phyloP scores from a whole-genome alignment of 2,797 vertebrate species.

The Coreius guichenoti region DNA sequence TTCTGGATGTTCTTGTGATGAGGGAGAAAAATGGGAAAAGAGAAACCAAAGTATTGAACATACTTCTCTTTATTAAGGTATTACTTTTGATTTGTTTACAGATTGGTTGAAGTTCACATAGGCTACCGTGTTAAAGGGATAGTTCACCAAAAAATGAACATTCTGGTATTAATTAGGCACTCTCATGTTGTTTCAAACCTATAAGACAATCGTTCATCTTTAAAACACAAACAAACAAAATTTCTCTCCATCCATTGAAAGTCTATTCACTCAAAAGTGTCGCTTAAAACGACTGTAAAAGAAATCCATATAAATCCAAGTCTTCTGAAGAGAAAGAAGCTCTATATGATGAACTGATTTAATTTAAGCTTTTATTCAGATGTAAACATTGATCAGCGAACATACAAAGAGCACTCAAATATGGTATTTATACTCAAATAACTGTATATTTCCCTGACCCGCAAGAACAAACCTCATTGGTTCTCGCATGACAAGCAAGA shows the following conservation, averaged over 20 bases:
- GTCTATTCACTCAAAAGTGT: neutral
- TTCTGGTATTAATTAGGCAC: neutral
- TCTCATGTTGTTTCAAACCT: neutral
- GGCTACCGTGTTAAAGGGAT: neutral
- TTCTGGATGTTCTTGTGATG: conserved; percentile 89
- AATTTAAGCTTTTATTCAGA: neutral
- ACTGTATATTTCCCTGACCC: neutral
- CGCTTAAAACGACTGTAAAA: neutral
- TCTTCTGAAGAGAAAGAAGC: neutral
- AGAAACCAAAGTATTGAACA: conserved; percentile 93
- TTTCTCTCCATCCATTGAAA: neutral
- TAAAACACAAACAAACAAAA: neutral
- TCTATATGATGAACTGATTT: neutral
- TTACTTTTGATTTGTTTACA: neutral
- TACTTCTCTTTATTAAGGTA: conserved; percentile 92
- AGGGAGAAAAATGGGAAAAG: conserved; percentile 89
- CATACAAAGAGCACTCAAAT: neutral
- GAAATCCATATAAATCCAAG: neutral
- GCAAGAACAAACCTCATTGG: neutral
- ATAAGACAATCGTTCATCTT: neutral
- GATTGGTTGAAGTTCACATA: neutral
- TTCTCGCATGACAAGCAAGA: neutral
- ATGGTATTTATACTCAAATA: too few species aligned
- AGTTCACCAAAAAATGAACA: neutral
- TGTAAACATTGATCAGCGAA: neutral